Percentiles rank a stretch among this genome's conserved stretches.
Evolutionary conservation across 2,113 vertebrate species (phyloP).

Genomic region (Pollachius pollachius): DNA sequence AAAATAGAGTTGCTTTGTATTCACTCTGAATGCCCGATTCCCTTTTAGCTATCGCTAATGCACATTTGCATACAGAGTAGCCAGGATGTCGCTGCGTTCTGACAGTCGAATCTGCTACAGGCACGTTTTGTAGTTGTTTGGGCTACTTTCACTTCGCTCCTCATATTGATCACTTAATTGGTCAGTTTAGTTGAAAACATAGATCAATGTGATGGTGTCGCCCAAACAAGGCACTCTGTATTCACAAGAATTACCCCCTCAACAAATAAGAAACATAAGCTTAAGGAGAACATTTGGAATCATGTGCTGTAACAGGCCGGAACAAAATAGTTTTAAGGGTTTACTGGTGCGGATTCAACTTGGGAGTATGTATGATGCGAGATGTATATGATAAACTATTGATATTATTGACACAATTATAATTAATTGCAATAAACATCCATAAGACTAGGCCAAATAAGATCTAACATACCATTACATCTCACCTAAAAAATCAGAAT

Average conservation of each 20-base stretch:
- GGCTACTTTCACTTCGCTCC: constrained; percentile 4
- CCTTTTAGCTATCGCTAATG: constrained; percentile 26
- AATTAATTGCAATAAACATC: too few relatives aligned
- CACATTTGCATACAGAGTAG: constrained; percentile 40
- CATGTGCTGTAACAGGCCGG: too few relatives aligned
- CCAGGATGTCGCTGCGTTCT: constrained; percentile 15
- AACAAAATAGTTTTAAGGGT: too few relatives aligned
- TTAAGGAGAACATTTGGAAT: too few relatives aligned
- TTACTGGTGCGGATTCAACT: too few relatives aligned
- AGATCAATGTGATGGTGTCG: constrained; percentile 60
- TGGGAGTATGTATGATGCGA: too few relatives aligned
- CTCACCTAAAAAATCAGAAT: too few relatives aligned
- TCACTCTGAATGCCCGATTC: constrained; percentile 21
- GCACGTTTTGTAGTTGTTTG: not conserved
- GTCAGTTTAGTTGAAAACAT: constrained; percentile 61
- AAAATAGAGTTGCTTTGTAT: constrained; percentile 27
- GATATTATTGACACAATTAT: too few relatives aligned
- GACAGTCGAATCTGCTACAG: not conserved
- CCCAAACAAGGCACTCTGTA: constrained; percentile 49
- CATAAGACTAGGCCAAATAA: too few relatives aligned
- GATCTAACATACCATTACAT: too few relatives aligned
- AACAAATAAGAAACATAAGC: constrained; percentile 49
- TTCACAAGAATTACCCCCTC: constrained; percentile 57
- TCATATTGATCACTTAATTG: constrained; percentile 72
- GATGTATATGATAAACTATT: too few relatives aligned